Evolutionary conservation across 2,797 vertebrate species (phyloP).

Genomic region (Pipistrellus pipistrellus): DNA sequence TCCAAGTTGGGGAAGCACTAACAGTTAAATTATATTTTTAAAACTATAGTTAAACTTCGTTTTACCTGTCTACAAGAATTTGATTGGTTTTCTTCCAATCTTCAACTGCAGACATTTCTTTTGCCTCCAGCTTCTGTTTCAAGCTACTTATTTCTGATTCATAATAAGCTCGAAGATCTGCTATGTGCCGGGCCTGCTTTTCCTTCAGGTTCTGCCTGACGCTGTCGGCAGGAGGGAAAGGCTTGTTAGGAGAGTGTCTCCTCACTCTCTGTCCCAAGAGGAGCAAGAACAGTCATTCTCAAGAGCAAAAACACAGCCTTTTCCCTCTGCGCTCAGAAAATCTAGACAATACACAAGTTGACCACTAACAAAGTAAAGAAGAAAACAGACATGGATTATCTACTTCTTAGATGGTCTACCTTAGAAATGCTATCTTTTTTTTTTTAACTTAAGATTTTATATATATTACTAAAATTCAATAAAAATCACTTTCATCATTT

Average conservation of each 20-base stretch:
- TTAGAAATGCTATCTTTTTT: background rate
- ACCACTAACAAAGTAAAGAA: background rate
- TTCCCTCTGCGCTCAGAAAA: background rate
- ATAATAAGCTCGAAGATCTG: conserved; percentile 96
- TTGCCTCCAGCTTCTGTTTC: conserved; percentile 92
- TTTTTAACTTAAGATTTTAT: conserved; percentile 29
- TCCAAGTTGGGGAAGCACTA: background rate
- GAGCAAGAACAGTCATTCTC: background rate
- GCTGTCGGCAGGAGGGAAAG: conserved; percentile 84
- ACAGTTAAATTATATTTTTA: background rate
- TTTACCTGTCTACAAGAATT: conserved; percentile 92
- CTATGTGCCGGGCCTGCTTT: conserved; percentile 95
- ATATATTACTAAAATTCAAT: background rate
- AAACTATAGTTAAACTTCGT: background rate
- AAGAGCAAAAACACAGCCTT: background rate
- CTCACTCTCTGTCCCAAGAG: background rate
- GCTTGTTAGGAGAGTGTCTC: background rate
- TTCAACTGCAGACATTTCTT: conserved; percentile 87
- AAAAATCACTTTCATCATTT: conserved; percentile 57
- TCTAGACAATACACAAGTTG: background rate
- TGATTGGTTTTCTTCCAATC: conserved; percentile 93
- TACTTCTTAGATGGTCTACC: conserved; percentile 23
- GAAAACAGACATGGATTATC: background rate
- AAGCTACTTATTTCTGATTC: conserved; percentile 94
- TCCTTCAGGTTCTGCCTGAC: conserved; percentile 96